Evolutionary conservation across 2,113 vertebrate species (phyloP), one percentile per base, ranked within the genome.

Genomic region (Marmota flaviventris): DNA sequence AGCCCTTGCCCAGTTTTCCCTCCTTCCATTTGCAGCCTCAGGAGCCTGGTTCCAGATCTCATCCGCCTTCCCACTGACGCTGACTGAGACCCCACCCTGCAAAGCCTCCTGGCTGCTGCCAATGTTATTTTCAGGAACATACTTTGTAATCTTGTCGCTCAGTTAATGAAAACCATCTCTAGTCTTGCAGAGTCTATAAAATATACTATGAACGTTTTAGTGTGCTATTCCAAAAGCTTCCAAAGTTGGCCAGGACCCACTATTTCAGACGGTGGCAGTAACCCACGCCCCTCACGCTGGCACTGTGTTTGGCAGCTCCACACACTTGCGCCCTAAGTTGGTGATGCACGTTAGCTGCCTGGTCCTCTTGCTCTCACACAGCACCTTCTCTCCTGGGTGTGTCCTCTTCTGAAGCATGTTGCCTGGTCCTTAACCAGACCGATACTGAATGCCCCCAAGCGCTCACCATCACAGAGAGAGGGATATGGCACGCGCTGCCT

Each of bases 251-350:
- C 29, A 37, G 0, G 11, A 70, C 32, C 84, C 25, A 11, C 37
- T n/a, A 24, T 24, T 10, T 39, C 8, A n/a, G 70, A 73, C 8
- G 8, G 9, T 8, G 84, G 51, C 65, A 17, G 8, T n/a, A 51
- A 7, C 39, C 37, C 11, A 10, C 6, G 22, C 1, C 32, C 29
- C 83, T 4, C 63, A 14, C 10, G 34, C 17, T 10, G 63, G 12
- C 39, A 22, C 34, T 2, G 2, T 1, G 34, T 13, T 27, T 42
- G 2, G 7, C 45, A 27, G 65, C 45, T 70, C 32, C 34, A 34
- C 1, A 3, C 0, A 10, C 12, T 12, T 16, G 7, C 14, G 45
- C 32, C 32, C 45, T 2, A 34, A 8, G 39, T 29, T 4, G 24
- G 73, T 45, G 2, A 13, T 1, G 4, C 5, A 25, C 34, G 14